phyloP scores from a whole-genome alignment of 1,140 invertebrate genomes.

The Papilio xuthus region DNA sequence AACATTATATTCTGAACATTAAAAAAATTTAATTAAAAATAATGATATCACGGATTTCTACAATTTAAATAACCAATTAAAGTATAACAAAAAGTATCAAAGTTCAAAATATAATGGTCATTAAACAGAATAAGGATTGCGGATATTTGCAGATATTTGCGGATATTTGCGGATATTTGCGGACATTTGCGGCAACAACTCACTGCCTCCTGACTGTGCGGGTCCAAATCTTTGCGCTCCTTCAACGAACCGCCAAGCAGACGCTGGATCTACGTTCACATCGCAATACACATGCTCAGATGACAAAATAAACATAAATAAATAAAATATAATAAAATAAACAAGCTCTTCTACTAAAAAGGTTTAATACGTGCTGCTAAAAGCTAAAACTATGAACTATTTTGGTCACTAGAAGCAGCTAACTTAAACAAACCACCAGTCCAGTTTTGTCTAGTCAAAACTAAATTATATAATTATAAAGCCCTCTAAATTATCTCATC shows the following conservation, averaged over 20 bases:
- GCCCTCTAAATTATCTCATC: too few species aligned
- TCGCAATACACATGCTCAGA: slow-evolving; percentile 60
- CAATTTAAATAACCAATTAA: too few species aligned
- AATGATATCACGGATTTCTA: too few species aligned
- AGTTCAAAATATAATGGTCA: slow-evolving; percentile 34
- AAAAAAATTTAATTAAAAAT: not conserved
- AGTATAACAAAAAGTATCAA: not conserved
- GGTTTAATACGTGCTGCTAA: not conserved
- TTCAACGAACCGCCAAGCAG: slow-evolving; percentile 84
- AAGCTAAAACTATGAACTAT: slow-evolving; percentile 3
- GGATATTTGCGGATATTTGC: slow-evolving; percentile 37
- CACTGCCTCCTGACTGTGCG: slow-evolving; percentile 84
- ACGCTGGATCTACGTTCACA: slow-evolving; percentile 81
- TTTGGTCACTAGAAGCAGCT: not conserved
- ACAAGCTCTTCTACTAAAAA: not conserved
- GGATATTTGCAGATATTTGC: slow-evolving; percentile 38
- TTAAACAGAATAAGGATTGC: slow-evolving; percentile 15
- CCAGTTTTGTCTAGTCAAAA: too few species aligned
- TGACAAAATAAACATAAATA: slow-evolving; percentile 53
- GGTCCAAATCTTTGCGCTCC: slow-evolving; percentile 82
- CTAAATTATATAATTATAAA: too few species aligned
- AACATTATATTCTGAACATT: not conserved
- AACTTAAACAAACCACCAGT: not conserved
- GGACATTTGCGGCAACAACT: slow-evolving; percentile 68
- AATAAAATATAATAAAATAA: slow-evolving; percentile 45